Conservation (phyloP, 2,113 vertebrate genomes). For the Saccopteryx bilineata region DNA sequence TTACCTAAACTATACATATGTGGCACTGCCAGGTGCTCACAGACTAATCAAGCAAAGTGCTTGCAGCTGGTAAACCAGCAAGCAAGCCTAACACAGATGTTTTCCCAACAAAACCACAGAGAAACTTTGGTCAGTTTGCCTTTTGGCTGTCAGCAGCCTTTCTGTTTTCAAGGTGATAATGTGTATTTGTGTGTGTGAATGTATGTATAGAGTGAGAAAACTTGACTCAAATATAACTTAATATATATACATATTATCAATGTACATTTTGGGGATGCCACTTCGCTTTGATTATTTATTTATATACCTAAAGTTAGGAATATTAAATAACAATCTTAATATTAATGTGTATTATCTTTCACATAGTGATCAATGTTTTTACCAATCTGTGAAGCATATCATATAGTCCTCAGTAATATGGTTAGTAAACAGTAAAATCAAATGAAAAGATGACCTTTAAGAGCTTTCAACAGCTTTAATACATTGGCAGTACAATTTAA, state of each 20-base stretch:
- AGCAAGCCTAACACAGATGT: too few relatives aligned
- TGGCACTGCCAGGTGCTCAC: too few relatives aligned
- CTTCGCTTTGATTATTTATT: background rate
- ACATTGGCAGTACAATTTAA: conserved; percentile 88
- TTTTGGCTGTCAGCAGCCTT: background rate
- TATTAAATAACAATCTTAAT: background rate
- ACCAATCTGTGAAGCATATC: background rate
- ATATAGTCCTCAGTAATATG: conserved; percentile 39
- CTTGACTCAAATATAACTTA: background rate
- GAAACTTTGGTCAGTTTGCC: background rate
- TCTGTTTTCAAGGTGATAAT: background rate
- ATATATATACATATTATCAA: background rate
- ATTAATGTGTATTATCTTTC: background rate
- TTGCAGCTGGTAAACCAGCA: too few relatives aligned
- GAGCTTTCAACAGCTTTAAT: conserved; percentile 82
- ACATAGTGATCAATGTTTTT: background rate
- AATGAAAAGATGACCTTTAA: conserved; percentile 87
- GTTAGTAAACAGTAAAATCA: conserved; percentile 74
- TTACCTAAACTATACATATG: too few relatives aligned
- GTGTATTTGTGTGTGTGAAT: background rate
- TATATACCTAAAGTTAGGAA: background rate
- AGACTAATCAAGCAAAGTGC: too few relatives aligned
- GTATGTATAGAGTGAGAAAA: background rate
- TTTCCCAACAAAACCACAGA: background rate
- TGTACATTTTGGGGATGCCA: background rate